phyloP scores from a whole-genome alignment of 2,113 vertebrate species.

The Bothrops jararaca region DNA sequence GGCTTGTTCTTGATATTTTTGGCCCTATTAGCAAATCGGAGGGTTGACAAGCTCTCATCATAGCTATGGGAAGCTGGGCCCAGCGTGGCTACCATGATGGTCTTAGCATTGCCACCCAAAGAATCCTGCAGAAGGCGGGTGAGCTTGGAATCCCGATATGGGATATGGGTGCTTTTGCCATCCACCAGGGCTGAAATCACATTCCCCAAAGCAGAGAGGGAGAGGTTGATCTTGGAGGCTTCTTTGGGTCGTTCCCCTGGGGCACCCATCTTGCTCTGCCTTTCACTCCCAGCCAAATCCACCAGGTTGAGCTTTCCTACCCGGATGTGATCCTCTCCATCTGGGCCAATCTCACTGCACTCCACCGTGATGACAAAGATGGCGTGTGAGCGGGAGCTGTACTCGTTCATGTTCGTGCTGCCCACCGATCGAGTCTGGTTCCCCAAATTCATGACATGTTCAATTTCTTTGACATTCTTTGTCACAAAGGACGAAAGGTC shows the following conservation, averaged over 20 bases:
- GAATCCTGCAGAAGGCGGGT: conserved; percentile 95
- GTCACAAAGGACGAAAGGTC: conserved; percentile 93
- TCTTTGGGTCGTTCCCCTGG: conserved; percentile 87
- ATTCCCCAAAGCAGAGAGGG: conserved; percentile 91
- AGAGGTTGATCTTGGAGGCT: conserved; percentile 95
- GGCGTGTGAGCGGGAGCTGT: conserved; percentile 92
- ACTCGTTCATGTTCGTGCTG: conserved; percentile 93
- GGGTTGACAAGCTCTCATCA: conserved; percentile 88
- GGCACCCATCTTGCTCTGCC: conserved; percentile 84
- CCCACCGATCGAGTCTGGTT: conserved; percentile 89
- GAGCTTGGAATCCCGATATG: conserved; percentile 96
- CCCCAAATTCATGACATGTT: conserved; percentile 93
- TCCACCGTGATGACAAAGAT: conserved; percentile 92
- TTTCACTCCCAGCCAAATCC: conserved; percentile 92
- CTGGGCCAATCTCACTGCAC: conserved; percentile 86
- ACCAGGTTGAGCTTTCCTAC: conserved; percentile 97
- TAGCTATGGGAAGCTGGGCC: conserved; percentile 88
- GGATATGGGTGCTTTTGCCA: conserved; percentile 87
- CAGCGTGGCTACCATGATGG: conserved; percentile 93
- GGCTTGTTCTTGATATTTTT: conserved; percentile 98
- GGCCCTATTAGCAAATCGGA: conserved; percentile 91
- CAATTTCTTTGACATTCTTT: conserved; percentile 92
- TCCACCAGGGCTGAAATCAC: conserved; percentile 94
- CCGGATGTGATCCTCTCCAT: conserved; percentile 91
- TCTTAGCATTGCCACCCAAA: conserved; percentile 92